These are phyloP conservation scores for Neelides sp. DNA, from an alignment of 1,140 invertebrate species.

Conservation along the genomic window DNA sequence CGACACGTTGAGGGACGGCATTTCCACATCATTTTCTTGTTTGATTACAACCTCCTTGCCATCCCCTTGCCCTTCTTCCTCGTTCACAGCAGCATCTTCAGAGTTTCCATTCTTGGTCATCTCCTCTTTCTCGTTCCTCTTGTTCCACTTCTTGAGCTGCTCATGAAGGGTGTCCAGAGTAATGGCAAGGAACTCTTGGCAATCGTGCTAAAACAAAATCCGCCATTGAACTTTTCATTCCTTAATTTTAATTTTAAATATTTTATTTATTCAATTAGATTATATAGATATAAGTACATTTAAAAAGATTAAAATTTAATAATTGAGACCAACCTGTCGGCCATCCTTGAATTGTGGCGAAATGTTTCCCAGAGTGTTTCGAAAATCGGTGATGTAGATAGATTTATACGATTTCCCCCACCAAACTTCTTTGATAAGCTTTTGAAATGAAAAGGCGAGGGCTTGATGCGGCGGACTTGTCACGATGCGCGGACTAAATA, in stretches of 20 bases:
- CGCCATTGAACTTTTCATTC: conserved; percentile 8
- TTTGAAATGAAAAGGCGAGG: conserved; percentile 44
- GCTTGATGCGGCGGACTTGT: conserved; percentile 33
- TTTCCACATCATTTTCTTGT: too few species aligned
- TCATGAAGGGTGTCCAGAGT: conserved; percentile 54
- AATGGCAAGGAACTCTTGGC: conserved; percentile 58
- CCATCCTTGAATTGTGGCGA: conserved; percentile 54
- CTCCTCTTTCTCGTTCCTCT: neutral
- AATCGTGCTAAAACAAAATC: conserved; percentile 48
- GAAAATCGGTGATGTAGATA: conserved; percentile 48
- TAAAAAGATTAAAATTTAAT: too few species aligned
- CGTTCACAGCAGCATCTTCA: too few species aligned
- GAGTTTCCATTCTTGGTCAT: too few species aligned
- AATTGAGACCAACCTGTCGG: conserved; percentile 45
- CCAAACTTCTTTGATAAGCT: conserved; percentile 50
- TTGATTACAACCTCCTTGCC: too few species aligned
- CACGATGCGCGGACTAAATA: conserved; percentile 29
- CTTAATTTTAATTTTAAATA: neutral
- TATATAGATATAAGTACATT: neutral
- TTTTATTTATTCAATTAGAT: neutral
- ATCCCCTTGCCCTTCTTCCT: neutral
- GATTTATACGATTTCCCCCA: conserved; percentile 49
- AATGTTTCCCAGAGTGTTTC: conserved; percentile 46
- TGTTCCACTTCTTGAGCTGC: conserved; percentile 42
- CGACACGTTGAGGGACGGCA: too few species aligned